These are phyloP conservation scores for Octonoba sinensis DNA, from an alignment of 2,888 invertebrate genomes.

Conservation along the genomic window DNA sequence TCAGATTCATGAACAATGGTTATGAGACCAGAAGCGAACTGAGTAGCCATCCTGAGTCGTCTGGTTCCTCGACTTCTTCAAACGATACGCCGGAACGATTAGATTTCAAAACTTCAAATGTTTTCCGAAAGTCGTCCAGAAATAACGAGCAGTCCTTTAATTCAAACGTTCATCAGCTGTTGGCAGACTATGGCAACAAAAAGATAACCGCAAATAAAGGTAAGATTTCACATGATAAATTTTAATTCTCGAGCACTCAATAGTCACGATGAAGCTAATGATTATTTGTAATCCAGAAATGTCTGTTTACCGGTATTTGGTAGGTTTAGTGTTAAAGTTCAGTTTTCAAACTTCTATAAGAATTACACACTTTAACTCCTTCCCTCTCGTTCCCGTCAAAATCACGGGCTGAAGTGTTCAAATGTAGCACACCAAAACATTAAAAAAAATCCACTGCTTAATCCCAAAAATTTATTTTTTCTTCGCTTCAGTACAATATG, in stretches of 20 bases:
- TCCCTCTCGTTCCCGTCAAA: too few species aligned
- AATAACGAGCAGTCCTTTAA: constrained; percentile 11
- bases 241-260: background rate
- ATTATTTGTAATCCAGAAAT: too few species aligned
- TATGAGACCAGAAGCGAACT: constrained; percentile 23
- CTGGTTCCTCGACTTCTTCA: constrained; percentile 50
- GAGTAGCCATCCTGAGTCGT: constrained; percentile 45
- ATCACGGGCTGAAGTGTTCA: too few species aligned
- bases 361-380: too few species aligned
- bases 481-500: too few species aligned
- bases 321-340: too few species aligned
- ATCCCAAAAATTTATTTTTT: too few species aligned
- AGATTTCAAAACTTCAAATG: constrained; percentile 12
- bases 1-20: background rate
- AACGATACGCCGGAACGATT: constrained; percentile 44
- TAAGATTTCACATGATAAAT: background rate
- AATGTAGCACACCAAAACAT: too few species aligned
- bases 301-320: too few species aligned
- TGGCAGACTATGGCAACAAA: constrained; percentile 46
- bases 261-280: too few species aligned
- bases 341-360: too few species aligned
- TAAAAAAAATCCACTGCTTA: too few species aligned
- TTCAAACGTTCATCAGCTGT: constrained; percentile 6
- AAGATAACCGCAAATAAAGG: constrained; percentile 47
- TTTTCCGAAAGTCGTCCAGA: constrained; percentile 4